Conservation (phyloP, 2,888 invertebrate genomes). For the Aphidoletes aphidimyza region DNA sequence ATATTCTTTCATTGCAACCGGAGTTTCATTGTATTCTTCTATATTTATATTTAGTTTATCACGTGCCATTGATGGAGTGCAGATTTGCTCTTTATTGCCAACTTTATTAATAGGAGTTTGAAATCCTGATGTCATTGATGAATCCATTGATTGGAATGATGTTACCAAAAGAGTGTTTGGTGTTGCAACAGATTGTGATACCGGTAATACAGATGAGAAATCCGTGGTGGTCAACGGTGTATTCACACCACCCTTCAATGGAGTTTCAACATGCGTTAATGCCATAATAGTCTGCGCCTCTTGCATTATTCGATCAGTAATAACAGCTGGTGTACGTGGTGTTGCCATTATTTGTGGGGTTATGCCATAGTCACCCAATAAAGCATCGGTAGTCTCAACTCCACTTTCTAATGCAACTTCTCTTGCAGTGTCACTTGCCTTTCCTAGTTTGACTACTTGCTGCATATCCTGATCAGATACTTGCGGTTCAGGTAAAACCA, state of each 20-base stretch:
- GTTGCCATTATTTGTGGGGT: slow-evolving; percentile 77
- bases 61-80: slow-evolving; percentile 81
- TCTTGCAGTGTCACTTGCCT: slow-evolving; percentile 89
- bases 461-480: slow-evolving; percentile 87
- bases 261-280: slow-evolving; percentile 96
- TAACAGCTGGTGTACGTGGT: slow-evolving; percentile 87
- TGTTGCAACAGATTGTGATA: slow-evolving; percentile 77
- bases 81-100: slow-evolving; percentile 63
- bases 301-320: slow-evolving; percentile 85
- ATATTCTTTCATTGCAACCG: slow-evolving; percentile 73
- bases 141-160: slow-evolving; percentile 78
- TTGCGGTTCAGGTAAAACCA: slow-evolving; percentile 96
- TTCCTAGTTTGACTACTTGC: slow-evolving; percentile 91
- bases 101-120: slow-evolving; percentile 65
- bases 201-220: slow-evolving; percentile 85
- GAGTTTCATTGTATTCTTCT: slow-evolving; percentile 79
- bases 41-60: slow-evolving; percentile 96
- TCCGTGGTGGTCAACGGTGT: slow-evolving; percentile 92
- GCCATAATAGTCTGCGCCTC: slow-evolving; percentile 99
- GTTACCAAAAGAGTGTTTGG: slow-evolving; percentile 92
- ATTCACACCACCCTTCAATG: slow-evolving; percentile 94
- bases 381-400: slow-evolving; percentile 81
- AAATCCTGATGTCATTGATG: too few species aligned
- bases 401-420: slow-evolving; percentile 85
- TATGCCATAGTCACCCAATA: slow-evolving; percentile 91